Conservation (phyloP, 2,113 vertebrate species). For the Hippocampus mohnikei region DNA sequence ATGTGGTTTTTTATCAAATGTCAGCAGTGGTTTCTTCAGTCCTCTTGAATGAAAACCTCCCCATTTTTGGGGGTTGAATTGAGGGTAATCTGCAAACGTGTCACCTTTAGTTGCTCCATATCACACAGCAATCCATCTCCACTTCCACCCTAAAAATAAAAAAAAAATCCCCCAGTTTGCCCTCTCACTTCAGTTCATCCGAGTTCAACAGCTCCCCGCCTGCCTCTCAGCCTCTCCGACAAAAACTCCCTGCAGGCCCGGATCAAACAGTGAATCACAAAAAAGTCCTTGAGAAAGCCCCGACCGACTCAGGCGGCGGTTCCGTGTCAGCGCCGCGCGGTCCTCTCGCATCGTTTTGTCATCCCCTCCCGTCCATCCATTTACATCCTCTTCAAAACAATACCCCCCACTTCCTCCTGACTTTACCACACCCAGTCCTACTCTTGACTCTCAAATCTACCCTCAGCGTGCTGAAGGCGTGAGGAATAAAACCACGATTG, state of each 20-base stretch:
- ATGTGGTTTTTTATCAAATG: conserved; percentile 36
- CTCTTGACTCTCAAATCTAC: conserved; percentile 34
- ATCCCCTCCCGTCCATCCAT: conserved; percentile 50
- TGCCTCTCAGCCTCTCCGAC: neutral
- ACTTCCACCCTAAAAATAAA: too few relatives aligned
- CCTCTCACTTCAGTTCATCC: conserved; percentile 17
- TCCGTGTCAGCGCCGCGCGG: conserved; percentile 28
- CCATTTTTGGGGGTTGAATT: neutral
- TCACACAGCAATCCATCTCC: conserved; percentile 40
- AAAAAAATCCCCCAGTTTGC: too few relatives aligned
- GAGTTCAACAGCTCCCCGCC: neutral
- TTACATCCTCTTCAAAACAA: conserved; percentile 36
- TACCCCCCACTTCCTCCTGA: neutral
- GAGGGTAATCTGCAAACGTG: conserved; percentile 6
- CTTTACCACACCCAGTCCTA: conserved; percentile 19
- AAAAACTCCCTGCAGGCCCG: conserved; percentile 21
- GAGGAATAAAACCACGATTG: conserved; percentile 1
- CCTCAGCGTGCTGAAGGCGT: conserved; percentile 28
- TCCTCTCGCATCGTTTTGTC: conserved; percentile 28
- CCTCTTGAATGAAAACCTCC: conserved; percentile 7
- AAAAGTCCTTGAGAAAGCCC: conserved; percentile 61
- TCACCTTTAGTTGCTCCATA: conserved; percentile 26
- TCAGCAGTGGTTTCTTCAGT: conserved; percentile 20
- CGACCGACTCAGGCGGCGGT: conserved; percentile 55
- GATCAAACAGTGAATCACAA: conserved; percentile 57